phyloP scores from a whole-genome alignment of 2,113 vertebrate species.

The Heterocephalus glaber region DNA sequence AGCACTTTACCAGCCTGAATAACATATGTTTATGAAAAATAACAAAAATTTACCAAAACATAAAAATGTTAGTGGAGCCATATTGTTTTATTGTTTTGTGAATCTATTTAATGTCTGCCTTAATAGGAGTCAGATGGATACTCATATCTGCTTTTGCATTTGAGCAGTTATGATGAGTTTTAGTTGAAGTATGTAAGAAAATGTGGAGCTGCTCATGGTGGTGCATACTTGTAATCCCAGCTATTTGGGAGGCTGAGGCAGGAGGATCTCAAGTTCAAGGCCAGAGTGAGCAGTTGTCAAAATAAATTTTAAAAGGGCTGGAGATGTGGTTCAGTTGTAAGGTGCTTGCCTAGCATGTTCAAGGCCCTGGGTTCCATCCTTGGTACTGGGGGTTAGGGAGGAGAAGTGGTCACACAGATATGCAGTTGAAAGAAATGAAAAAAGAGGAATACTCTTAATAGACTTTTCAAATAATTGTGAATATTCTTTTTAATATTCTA shows the following conservation, averaged over 20 bases:
- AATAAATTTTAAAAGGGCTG: neutral
- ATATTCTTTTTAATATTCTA: slow-evolving; percentile 31
- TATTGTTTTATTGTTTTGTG: slow-evolving; percentile 25
- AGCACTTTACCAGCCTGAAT: neutral
- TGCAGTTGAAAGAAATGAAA: neutral
- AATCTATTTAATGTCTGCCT: neutral
- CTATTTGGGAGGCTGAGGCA: neutral
- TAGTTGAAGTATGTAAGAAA: slow-evolving; percentile 48
- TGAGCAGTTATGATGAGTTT: neutral
- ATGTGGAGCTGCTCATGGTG: neutral
- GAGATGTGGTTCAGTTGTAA: too few species aligned
- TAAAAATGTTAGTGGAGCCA: neutral
- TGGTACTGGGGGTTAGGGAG: neutral
- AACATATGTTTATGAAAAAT: slow-evolving; percentile 28
- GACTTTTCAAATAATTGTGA: slow-evolving; percentile 47
- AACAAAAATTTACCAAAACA: slow-evolving; percentile 6
- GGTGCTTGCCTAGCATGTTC: neutral
- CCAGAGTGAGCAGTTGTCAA: neutral
- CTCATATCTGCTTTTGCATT: neutral
- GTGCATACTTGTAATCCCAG: neutral
- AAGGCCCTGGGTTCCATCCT: neutral
- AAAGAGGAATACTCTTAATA: slow-evolving; percentile 52
- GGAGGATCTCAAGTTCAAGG: neutral
- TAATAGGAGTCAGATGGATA: slow-evolving; percentile 10
- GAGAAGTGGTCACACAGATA: neutral